These are phyloP conservation scores for Cheilosia impressa DNA, from an alignment of 2,888 invertebrate genomes.

Conservation along the genomic window DNA sequence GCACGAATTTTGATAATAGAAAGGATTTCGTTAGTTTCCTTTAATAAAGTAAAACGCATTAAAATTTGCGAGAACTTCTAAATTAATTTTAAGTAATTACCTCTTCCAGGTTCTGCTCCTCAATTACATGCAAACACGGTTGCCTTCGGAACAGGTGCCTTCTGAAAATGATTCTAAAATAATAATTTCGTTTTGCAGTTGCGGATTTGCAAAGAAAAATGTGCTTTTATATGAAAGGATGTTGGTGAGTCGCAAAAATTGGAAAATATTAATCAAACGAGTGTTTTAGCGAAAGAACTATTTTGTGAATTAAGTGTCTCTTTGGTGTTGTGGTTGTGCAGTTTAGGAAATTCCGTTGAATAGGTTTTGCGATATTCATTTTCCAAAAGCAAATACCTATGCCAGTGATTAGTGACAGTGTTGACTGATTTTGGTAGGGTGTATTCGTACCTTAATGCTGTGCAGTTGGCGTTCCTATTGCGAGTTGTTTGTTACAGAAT, in stretches of 20 bases:
- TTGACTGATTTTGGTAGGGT: too few relatives aligned
- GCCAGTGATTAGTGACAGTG: too few relatives aligned
- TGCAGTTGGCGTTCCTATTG: too few relatives aligned
- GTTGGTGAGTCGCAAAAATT: constrained; percentile 20
- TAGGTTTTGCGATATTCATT: too few relatives aligned
- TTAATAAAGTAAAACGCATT: constrained; percentile 40
- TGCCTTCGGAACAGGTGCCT: constrained; percentile 68
- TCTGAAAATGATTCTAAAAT: constrained; percentile 48
- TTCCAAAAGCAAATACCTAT: too few relatives aligned
- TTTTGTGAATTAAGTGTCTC: not conserved
- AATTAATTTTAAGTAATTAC: not conserved
- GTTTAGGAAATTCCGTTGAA: too few relatives aligned
- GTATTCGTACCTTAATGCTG: too few relatives aligned
- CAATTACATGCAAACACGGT: constrained; percentile 35
- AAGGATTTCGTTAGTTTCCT: constrained; percentile 34
- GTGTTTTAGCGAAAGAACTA: not conserved
- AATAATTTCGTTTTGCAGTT: constrained; percentile 24
- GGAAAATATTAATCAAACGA: not conserved
- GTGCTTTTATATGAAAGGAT: constrained; percentile 40
- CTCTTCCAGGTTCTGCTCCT: constrained; percentile 24
- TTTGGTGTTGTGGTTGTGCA: too few relatives aligned
- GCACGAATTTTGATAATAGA: constrained; percentile 60
- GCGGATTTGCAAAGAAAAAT: constrained; percentile 43
- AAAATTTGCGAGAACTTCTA: not conserved
- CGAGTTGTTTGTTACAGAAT: too few relatives aligned